Conservation (phyloP, 2,888 invertebrate genomes). For the Mellilla xanthometata region DNA sequence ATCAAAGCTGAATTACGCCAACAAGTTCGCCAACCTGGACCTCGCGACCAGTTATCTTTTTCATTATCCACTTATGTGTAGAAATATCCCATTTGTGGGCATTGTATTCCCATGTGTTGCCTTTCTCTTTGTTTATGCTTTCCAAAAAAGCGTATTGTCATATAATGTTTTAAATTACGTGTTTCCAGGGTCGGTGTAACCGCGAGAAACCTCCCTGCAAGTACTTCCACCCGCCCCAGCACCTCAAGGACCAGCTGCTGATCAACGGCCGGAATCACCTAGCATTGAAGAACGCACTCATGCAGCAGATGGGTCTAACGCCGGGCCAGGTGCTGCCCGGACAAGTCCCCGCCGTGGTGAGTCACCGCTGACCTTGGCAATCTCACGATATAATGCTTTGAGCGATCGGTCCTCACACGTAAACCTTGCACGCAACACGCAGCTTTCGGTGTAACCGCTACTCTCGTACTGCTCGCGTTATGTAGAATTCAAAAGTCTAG, state of each 20-base stretch:
- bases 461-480: conserved; percentile 49
- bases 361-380: conserved; percentile 62
- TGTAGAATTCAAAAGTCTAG: conserved; percentile 53
- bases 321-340: conserved; percentile 96
- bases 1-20: too few relatives aligned
- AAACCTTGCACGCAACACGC: conserved; percentile 71
- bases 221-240: conserved; percentile 99
- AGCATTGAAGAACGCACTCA: conserved; percentile 98
- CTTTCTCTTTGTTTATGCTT: conserved; percentile 7
- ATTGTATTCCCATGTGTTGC: too few relatives aligned
- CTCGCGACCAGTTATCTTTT: conserved; percentile 43
- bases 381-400: conserved; percentile 55
- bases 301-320: conserved; percentile 97
- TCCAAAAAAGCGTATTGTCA: conserved; percentile 9
- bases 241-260: conserved; percentile 99
- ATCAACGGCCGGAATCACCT: conserved; percentile 99
- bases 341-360: conserved; percentile 96
- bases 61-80: conserved; percentile 41
- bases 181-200: conserved; percentile 98
- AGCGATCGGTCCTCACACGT: conserved; percentile 74
- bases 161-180: conserved; percentile 20
- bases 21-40: conserved; percentile 51
- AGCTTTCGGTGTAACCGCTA: conserved; percentile 78
- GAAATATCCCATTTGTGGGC: conserved; percentile 16
- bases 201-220: conserved; percentile 99